Percentiles rank a stretch among this genome's conserved stretches.
Evolutionary conservation across 2,888 invertebrate genomes (phyloP).

Genomic region (Ephialtes manifestator): DNA sequence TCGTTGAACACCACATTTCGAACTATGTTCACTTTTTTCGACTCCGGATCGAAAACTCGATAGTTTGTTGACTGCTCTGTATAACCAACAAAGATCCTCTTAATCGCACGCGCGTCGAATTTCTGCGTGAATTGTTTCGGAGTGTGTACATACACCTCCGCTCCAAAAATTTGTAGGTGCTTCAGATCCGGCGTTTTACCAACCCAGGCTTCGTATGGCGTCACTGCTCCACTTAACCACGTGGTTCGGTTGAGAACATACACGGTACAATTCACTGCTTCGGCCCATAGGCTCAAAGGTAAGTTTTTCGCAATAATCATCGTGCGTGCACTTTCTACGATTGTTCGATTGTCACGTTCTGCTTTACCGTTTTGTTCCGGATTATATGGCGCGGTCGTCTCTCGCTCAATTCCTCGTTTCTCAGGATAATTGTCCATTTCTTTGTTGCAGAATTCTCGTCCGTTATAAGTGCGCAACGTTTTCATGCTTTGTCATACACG

Average conservation of each 20-base stretch:
- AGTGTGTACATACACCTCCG: constrained; percentile 64
- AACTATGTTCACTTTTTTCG: constrained; percentile 30
- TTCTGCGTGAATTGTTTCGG: constrained; percentile 56
- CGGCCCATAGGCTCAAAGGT: constrained; percentile 69
- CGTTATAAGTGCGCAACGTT: constrained; percentile 60
- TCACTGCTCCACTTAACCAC: constrained; percentile 36
- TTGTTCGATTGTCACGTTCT: constrained; percentile 75
- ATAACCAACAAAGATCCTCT: constrained; percentile 67
- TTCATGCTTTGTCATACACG: constrained; percentile 52
- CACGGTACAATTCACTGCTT: constrained; percentile 71
- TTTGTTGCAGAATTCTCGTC: constrained; percentile 59
- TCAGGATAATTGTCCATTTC: constrained; percentile 65
- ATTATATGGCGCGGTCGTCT: constrained; percentile 72
- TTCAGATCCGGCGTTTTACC: constrained; percentile 66
- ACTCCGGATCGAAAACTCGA: constrained; percentile 38
- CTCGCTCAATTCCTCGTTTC: constrained; percentile 71
- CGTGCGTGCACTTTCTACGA: constrained; percentile 54
- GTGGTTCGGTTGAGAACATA: constrained; percentile 57
- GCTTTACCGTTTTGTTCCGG: constrained; percentile 77
- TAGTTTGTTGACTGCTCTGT: constrained; percentile 50
- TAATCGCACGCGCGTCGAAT: constrained; percentile 59
- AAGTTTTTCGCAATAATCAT: constrained; percentile 61
- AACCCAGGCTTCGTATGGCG: constrained; percentile 72
- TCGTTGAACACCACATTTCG: constrained; percentile 66
- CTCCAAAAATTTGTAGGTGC: constrained; percentile 67